Evolutionary conservation across 2,888 invertebrate genomes (phyloP).

Genomic region (Cryptus armator): DNA sequence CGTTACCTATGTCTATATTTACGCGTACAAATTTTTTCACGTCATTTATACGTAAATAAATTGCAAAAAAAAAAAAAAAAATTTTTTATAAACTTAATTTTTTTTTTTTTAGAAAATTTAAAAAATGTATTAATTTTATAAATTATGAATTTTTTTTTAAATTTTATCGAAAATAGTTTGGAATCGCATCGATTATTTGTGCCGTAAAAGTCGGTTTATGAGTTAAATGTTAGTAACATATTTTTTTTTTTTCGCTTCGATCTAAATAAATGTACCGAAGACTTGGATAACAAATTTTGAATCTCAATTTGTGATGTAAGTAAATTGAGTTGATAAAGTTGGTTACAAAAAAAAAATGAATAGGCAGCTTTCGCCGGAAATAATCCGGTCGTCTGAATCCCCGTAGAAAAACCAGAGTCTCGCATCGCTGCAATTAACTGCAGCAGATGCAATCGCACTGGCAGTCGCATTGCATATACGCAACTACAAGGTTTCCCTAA

Average conservation of each 20-base stretch:
- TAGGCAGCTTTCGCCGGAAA: conserved; percentile 3
- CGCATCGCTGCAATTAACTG: background rate
- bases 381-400: background rate
- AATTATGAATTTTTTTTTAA: too few species aligned
- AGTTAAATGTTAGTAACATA: too few species aligned
- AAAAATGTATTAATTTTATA: too few species aligned
- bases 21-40: too few species aligned
- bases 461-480: conserved; percentile 38
- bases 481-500: conserved; percentile 46
- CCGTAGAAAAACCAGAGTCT: background rate
- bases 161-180: too few species aligned
- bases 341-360: background rate
- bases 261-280: background rate
- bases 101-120: too few species aligned
- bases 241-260: background rate
- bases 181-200: too few species aligned
- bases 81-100: too few species aligned
- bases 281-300: background rate
- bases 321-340: background rate
- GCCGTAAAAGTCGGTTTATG: too few species aligned
- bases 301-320: background rate
- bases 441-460: conserved; percentile 21
- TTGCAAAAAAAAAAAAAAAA: too few species aligned
- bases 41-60: too few species aligned
- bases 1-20: too few species aligned